Base-by-base conservation (phyloP, 2,888 invertebrate species). In the Perizoma flavofasciatum region DNA sequence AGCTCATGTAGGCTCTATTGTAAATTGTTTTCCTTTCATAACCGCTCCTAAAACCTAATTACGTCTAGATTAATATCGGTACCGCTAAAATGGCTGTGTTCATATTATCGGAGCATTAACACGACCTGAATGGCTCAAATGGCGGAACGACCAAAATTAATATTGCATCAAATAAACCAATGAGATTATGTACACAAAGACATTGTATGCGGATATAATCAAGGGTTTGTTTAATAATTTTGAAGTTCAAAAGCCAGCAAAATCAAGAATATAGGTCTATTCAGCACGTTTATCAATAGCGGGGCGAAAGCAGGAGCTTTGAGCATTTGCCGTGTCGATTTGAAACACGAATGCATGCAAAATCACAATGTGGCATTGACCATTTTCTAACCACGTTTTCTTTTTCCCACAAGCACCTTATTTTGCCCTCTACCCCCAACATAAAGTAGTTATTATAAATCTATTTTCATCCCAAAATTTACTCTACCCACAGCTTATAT, bases 101-200 rank as follows among this genome's bases (percentile, higher is more conserved):
- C 51, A 69, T 61, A 64, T 70, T 70, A 79, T 73, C 71, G 59
- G 64, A 73, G 71, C 77, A 69, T 66, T 64, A 71, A 71, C 72
- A 68, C 59, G 76, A 44, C 66, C 73, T 68, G 61, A 70, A 76
- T 74, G 50, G 61, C 57, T 68, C 66, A 63, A 61, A 62, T 55
- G 35, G 60, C 55, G 63, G 63, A 69, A 66, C 61, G 61, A 61
- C 53, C 61, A 49, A 56, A 67, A 70, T 61, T 67, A 67, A 72
- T 54, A 55, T 55, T 44, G 46, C 40, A 52, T 62, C 41, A 10
- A 41, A 58, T 47, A 55, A n/a, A 35, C 41, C 45, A 48, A n/a
- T 52, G 43, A 48, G 41, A 46, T 46, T 51, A 43, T 40, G 35
- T 11, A 10, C 34, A 49, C 35, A 49, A 45, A 39, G 53, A 50